These are phyloP conservation scores for Abrostola triplasia DNA, from an alignment of 2,888 invertebrate genomes.

Conservation along the genomic window DNA sequence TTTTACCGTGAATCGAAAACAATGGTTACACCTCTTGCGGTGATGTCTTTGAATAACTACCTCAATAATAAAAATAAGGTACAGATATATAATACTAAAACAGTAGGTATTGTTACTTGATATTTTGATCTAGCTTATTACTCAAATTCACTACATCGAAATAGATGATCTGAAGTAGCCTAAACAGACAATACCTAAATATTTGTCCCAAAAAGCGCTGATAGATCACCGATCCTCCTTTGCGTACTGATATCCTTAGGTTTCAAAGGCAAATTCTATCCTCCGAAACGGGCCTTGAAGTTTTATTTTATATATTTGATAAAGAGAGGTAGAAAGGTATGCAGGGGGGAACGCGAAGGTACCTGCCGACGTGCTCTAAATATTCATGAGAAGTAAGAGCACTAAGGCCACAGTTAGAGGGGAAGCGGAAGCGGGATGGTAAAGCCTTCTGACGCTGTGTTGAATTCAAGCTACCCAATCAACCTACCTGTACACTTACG, in stretches of 20 bases:
- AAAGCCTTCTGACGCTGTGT: constrained; percentile 8
- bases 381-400: constrained; percentile 58
- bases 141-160: no score
- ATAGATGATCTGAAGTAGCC: no score
- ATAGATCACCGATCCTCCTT: constrained; percentile 31
- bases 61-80: no score
- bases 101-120: no score
- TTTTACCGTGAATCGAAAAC: no score
- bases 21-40: no score
- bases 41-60: no score
- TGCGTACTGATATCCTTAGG: constrained; percentile 19
- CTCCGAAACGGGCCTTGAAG: constrained; percentile 36
- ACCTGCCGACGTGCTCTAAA: constrained; percentile 57
- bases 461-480: not conserved
- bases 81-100: no score
- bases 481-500: no score
- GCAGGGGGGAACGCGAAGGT: constrained; percentile 42
- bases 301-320: constrained; percentile 54
- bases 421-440: constrained; percentile 12
- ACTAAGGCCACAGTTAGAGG: constrained; percentile 9
- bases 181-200: constrained; percentile 3
- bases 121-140: no score
- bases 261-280: constrained; percentile 40
- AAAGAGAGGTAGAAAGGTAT: constrained; percentile 50
- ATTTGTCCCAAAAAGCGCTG: constrained; percentile 13